phyloP scores from a whole-genome alignment of 2,113 vertebrate genomes.

The Hiodon alosoides region DNA sequence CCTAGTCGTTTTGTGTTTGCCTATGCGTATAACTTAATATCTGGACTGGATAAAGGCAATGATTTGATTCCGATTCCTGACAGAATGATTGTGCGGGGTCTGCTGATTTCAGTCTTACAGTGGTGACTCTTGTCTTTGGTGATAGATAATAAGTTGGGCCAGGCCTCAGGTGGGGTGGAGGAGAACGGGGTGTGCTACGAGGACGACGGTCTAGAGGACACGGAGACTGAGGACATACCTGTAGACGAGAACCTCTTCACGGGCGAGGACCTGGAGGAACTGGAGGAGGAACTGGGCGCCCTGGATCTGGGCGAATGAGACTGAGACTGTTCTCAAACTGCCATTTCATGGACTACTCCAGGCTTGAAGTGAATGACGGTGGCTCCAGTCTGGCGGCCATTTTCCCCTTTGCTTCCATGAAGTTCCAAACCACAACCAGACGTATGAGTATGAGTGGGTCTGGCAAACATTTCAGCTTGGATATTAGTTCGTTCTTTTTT shows the following conservation, averaged over 20 bases:
- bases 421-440: neutral
- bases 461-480: neutral
- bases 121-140: neutral
- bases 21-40: too few relatives aligned
- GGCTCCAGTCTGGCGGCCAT: neutral
- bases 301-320: slow-evolving; percentile 86
- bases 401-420: neutral
- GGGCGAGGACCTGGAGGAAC: slow-evolving; percentile 93
- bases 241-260: slow-evolving; percentile 98
- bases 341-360: slow-evolving; percentile 28
- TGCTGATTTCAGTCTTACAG: too few relatives aligned
- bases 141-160: slow-evolving; percentile 81
- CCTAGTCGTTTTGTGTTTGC: too few relatives aligned
- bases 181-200: slow-evolving; percentile 67
- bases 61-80: neutral
- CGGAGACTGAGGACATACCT: slow-evolving; percentile 77
- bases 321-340: neutral
- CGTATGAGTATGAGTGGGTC: neutral
- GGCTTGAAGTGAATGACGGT: slow-evolving; percentile 27
- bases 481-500: too few relatives aligned
- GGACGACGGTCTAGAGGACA: slow-evolving; percentile 50
- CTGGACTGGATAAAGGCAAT: too few relatives aligned
- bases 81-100: too few relatives aligned
- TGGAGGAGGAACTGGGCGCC: slow-evolving; percentile 93
- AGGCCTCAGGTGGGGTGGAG: slow-evolving; percentile 80